These are phyloP conservation scores for Drosophila engyochracea DNA, from an alignment of 2,888 invertebrate species.

Conservation along the genomic window DNA sequence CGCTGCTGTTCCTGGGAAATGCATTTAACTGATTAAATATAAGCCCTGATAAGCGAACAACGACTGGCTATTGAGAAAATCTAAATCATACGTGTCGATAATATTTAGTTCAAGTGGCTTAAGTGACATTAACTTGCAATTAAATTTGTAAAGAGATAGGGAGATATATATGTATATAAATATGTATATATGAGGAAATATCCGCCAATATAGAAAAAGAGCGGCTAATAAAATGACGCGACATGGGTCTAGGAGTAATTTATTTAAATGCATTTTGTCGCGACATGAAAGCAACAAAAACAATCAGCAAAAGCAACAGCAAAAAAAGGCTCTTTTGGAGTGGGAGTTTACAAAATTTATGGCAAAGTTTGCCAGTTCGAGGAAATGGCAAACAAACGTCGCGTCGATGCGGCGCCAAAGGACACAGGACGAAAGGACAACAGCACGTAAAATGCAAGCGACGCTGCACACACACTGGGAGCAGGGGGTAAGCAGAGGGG, in stretches of 20 bases:
- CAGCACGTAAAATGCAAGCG: slow-evolving; percentile 57
- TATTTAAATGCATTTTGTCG: slow-evolving; percentile 85
- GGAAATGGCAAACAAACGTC: slow-evolving; percentile 81
- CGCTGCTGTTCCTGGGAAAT: slow-evolving; percentile 25
- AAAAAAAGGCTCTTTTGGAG: slow-evolving; percentile 43
- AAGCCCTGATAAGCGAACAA: slow-evolving; percentile 27
- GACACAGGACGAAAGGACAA: slow-evolving; percentile 53
- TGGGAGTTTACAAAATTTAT: slow-evolving; percentile 69
- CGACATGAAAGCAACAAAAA: slow-evolving; percentile 68
- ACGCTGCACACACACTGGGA: slow-evolving; percentile 22
- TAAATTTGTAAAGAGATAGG: slow-evolving; percentile 33
- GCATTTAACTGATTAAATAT: slow-evolving; percentile 31
- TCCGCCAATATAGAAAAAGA: slow-evolving; percentile 21
- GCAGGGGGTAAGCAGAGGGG: fast-evolving
- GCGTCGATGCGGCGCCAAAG: slow-evolving; percentile 70
- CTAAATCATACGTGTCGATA: neutral
- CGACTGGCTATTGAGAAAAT: slow-evolving; percentile 12
- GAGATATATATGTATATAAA: neutral
- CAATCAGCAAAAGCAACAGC: slow-evolving; percentile 44
- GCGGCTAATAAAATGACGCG: slow-evolving; percentile 81
- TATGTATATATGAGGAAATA: slow-evolving; percentile 29
- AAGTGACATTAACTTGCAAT: slow-evolving; percentile 53
- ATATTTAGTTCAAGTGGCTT: slow-evolving; percentile 7
- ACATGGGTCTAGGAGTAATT: slow-evolving; percentile 81
- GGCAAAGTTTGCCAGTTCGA: slow-evolving; percentile 73